Base-by-base conservation (phyloP, 1,140 invertebrate species). In the Paracyclopina nana region DNA sequence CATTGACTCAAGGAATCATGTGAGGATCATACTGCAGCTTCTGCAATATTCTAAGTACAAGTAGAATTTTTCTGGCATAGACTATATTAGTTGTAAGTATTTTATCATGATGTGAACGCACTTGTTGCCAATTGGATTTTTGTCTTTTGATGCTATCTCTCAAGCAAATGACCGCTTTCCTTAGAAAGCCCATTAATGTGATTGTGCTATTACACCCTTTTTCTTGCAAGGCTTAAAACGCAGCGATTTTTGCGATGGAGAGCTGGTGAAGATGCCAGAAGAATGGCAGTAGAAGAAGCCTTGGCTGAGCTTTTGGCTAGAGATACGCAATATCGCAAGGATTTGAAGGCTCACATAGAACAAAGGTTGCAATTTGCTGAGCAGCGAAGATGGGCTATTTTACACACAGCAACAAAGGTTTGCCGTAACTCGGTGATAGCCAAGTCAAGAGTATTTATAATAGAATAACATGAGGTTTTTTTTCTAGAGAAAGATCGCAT, bases 291-390 rank as follows among this genome's bases (percentile, higher is more conserved):
- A 12, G 45, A 48, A 16, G 16, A 22, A 5, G 45, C 45, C 25
- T 28, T 48, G 2, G 20, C 27, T 11, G 45, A 48, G 18, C 25
- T 48, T 4, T 31, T 48, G 16, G 14, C 11, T 9, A 24, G 45
- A 14, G 45, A 48, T 31, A 28, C 45, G 11, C 45, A 27, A 16
- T 48, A 48, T 14, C 16, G 45, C 12, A 27, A 27, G 14, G 45
- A 48, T 14, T 31, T 48, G 25, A 28, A 24, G 9, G 25, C 28
- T 26, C 45, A 48, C 16, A 6, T 48, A 30, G 45, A 48, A 27
- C 27, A 14, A 2, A 22, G 28, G 5, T 18, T 48, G 25, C 25
- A 30, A 28, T 11, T 20, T 18, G 45, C 27, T 22, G 45, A 48
- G 4, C n/a, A 16, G 6, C 6, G 45, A 6, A 27, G 45, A 26